Base-by-base conservation (phyloP, 2,888 invertebrate genomes). In the Lasioglossum morio region DNA sequence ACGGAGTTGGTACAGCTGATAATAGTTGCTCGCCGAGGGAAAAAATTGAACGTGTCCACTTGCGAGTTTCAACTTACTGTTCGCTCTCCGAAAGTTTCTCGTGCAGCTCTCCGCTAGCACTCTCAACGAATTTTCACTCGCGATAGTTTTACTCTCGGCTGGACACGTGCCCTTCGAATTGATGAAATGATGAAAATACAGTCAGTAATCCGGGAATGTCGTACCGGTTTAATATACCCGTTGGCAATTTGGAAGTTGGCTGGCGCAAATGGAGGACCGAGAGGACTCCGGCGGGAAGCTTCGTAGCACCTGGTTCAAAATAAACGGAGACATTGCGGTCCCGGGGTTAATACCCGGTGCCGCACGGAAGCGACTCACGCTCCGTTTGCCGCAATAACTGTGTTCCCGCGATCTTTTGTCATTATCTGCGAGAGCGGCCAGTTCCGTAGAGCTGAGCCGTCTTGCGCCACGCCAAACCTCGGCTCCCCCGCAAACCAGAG, bases 331-430 rank as follows among this genome's bases (percentile, higher is more conserved):
- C 30, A 63, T 30, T 63, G 60, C 60, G 60, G 30, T 63, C 7
- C 27, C 16, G 16, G 30, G 27, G 60, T 63, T 63, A 63, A 63
- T 48, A 63, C 19, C 70, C 48, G 34, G 37, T 63, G 63, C 23
- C 30, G 43, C 37, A 57, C 70, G 30, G 70, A 63, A 63, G n/a
- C 74, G 43, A 70, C 66, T 43, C 34, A 37, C 70, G 27, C n/a
- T 23, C 48, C 34, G 16, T 30, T 57, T 3, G 30, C 7, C 14
- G 34, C 60, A 12, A 57, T 46, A 60, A 63, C n/a, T 46, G 19
- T n/a, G 19, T n/a, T 53, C 12, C 72, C 60, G 34, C 30, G 60
- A 74, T 82, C 63, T 73, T 60, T 30, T 37, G 23, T 69, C 63
- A 72, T 81, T 72, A 60, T 23, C 60, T 16, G 14, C 60, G 34